Evolutionary conservation across 1,140 invertebrate species (phyloP).

Genomic region (Rhopalosiphum maidis): DNA sequence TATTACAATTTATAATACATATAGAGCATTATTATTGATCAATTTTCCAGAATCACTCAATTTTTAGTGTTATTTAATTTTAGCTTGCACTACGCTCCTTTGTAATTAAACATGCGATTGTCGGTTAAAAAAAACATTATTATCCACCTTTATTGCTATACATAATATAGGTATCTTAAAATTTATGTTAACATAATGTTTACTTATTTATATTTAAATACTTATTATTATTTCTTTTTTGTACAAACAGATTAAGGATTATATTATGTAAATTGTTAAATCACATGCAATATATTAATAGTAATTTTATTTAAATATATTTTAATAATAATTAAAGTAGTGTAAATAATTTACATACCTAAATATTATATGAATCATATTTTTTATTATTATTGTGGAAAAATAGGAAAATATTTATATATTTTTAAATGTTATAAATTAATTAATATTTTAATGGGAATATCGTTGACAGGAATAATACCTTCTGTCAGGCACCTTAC

Average conservation of each 20-base stretch:
- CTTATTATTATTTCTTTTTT: too few species aligned
- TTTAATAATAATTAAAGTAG: neutral
- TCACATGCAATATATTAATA: neutral
- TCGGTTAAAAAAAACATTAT: neutral
- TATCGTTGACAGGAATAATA: slow-evolving; percentile 12
- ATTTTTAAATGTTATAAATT: neutral
- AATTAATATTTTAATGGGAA: neutral
- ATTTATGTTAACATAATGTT: neutral
- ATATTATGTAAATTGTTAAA: neutral
- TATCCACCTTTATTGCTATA: neutral
- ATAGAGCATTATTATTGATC: neutral
- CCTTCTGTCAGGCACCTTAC: slow-evolving; percentile 53
- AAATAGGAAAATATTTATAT: neutral
- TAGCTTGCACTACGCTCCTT: neutral
- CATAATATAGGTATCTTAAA: neutral
- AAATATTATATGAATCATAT: neutral
- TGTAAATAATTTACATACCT: neutral
- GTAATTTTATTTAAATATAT: neutral
- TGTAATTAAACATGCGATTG: neutral
- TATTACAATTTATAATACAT: neutral
- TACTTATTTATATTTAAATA: neutral
- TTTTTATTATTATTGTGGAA: neutral
- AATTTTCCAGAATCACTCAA: neutral
- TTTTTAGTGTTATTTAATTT: neutral
- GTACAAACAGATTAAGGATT: neutral